Conservation (phyloP, 2,888 invertebrate genomes). For the Aporophyla lueneburgensis region DNA sequence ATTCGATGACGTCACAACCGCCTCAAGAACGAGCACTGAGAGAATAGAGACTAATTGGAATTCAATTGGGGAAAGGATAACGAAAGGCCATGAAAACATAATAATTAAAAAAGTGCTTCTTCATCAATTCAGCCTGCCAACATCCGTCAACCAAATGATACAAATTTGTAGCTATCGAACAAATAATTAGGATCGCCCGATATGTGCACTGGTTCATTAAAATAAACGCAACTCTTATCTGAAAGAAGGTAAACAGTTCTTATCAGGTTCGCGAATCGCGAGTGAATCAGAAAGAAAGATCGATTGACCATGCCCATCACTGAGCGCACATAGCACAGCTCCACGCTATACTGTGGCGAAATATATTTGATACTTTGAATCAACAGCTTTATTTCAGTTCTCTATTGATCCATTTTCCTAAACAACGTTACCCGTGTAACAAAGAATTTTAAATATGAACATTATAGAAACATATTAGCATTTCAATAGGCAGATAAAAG, state of each 20-base stretch:
- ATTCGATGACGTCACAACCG: slow-evolving; percentile 58
- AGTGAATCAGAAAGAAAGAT: slow-evolving; percentile 53
- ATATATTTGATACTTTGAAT: slow-evolving; percentile 50
- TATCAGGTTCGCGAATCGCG: slow-evolving; percentile 55
- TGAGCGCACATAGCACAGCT: slow-evolving; percentile 10
- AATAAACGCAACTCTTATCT: slow-evolving; percentile 39
- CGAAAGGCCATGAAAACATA: slow-evolving; percentile 45
- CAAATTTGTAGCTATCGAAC: neutral
- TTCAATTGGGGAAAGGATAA: slow-evolving; percentile 64
- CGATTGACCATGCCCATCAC: slow-evolving; percentile 28
- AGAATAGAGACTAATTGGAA: slow-evolving; percentile 68
- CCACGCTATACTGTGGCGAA: slow-evolving; percentile 30
- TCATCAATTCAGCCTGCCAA: slow-evolving; percentile 6
- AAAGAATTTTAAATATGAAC: neutral
- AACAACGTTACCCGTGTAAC: slow-evolving; percentile 9
- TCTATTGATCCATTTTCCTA: slow-evolving; percentile 35
- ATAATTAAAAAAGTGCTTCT: slow-evolving; percentile 28
- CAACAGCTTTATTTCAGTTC: slow-evolving; percentile 26
- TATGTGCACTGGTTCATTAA: slow-evolving; percentile 13
- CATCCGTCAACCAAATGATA: neutral
- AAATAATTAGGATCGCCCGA: neutral
- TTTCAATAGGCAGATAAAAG: slow-evolving; percentile 11
- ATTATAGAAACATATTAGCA: slow-evolving; percentile 4
- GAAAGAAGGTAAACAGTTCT: slow-evolving; percentile 55
- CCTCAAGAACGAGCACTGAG: slow-evolving; percentile 31